Conservation (phyloP, 2,797 vertebrate species). For the Lindbergichthys nudifrons region DNA sequence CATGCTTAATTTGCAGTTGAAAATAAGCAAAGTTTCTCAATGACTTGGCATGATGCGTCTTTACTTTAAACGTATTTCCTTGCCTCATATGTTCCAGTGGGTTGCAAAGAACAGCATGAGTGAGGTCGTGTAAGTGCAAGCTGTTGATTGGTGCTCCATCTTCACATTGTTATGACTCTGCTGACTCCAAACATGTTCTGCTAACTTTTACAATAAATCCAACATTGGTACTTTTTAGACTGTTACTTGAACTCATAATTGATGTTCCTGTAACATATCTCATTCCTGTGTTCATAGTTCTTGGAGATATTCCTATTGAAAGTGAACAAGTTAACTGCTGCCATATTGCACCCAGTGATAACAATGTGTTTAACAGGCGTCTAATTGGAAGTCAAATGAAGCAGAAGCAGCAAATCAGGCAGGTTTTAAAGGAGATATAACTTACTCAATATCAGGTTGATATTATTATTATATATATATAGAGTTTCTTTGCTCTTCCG, state of each 20-base stretch:
- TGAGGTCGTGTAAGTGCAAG: conserved; percentile 3
- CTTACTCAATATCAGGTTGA: too few species aligned
- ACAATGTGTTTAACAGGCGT: background rate
- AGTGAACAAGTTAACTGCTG: background rate
- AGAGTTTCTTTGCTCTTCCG: too few species aligned
- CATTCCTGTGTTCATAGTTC: background rate
- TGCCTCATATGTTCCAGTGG: conserved; percentile 5
- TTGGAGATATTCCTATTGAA: background rate
- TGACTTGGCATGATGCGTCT: conserved; percentile 44
- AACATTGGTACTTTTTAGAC: background rate
- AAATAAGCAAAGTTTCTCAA: conserved; percentile 55
- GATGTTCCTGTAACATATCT: background rate
- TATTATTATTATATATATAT: too few species aligned
- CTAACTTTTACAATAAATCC: conserved; percentile 20
- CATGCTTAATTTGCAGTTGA: conserved; percentile 66
- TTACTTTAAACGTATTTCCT: conserved; percentile 33
- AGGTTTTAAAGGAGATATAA: background rate
- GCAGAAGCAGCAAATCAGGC: background rate
- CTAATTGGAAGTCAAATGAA: background rate
- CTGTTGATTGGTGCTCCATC: conserved; percentile 1
- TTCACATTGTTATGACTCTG: background rate
- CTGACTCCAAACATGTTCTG: background rate
- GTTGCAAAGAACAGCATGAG: background rate
- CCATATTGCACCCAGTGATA: background rate
- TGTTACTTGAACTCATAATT: background rate